Evolutionary conservation across 2,113 vertebrate genomes (phyloP).

Genomic region (Marcusenius ussheri): DNA sequence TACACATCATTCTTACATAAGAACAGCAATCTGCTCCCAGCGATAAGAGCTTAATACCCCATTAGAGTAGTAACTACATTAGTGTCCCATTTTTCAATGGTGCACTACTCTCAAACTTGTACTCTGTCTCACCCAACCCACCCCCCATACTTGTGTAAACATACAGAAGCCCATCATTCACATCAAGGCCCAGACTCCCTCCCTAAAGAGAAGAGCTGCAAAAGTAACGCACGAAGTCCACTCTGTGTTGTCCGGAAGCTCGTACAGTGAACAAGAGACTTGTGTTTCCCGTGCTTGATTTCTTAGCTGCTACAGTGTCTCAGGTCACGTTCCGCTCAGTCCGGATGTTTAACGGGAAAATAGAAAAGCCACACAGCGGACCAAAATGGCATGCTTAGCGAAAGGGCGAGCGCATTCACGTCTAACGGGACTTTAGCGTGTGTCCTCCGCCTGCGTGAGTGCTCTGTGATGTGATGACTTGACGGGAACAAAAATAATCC

Average conservation of each 20-base stretch:
- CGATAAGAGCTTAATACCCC: constrained; percentile 8
- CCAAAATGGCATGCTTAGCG: not conserved
- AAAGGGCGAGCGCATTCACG: not conserved
- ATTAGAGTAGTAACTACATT: not conserved
- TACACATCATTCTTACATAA: constrained; percentile 30
- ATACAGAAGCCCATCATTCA: not conserved
- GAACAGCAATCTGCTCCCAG: constrained; percentile 15
- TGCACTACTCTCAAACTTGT: not conserved
- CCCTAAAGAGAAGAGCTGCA: not conserved
- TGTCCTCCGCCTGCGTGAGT: not conserved
- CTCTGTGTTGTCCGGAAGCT: not conserved
- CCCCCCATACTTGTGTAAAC: not conserved
- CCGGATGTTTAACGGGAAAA: not conserved
- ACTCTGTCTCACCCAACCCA: not conserved
- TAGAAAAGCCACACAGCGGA: not conserved
- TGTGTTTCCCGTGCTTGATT: not conserved
- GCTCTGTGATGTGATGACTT: not conserved
- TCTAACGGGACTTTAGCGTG: not conserved
- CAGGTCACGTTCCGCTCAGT: not conserved
- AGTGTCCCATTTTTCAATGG: not conserved
- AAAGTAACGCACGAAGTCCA: not conserved
- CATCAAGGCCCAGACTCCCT: not conserved
- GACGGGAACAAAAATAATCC: constrained; percentile 6
- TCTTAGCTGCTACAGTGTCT: not conserved
- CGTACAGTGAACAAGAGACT: not conserved